Evolutionary conservation across 2,797 vertebrate species (phyloP), one percentile per base, ranked within the genome.

Genomic region (Telmatherina bonti): DNA sequence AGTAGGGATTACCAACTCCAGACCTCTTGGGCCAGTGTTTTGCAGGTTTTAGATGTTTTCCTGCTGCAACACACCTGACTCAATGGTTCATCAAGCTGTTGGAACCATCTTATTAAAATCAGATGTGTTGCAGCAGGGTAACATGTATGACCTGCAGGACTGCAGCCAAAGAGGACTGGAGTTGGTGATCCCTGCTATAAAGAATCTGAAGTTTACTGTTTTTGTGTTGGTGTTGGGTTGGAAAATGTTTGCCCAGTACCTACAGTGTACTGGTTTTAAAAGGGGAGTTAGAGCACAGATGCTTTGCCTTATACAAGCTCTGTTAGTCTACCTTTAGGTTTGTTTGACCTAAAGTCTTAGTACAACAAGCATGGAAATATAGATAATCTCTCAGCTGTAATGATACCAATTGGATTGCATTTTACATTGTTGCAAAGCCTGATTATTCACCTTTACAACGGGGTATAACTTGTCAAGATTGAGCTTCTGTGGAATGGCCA

Each of bases 201-300:
- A 75, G 64, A 66, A 71, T 86, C 70, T 75, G 29, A 16, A 13
- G 18, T 53, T 45, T 67, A 30, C 33, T 74, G 65, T 61, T 71
- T 1, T 24, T 64, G 56, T 59, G 55, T 62, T 73, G 62, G 18
- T 45, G 26, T 75, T 51, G 26, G n/a, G 18, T 70, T 66, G 70
- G 22, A 68, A 70, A 62, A 33, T 26, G 26, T 54, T 65, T 52
- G 54, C 49, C 6, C 22, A 45, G 33, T 70, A 6, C 62, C 15
- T 62, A 18, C 68, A 73, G 41, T 51, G 62, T 49, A 58, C 56
- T 31, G 68, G n/a, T n/a, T n/a, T n/a, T n/a, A n/a, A n/a, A n/a
- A n/a, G n/a, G n/a, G n/a, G n/a, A n/a, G n/a, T n/a, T n/a, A n/a
- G n/a, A n/a, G 62, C 56, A 27, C 26, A 16, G 15, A 9, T 22